Evolutionary conservation across 2,113 vertebrate genomes (phyloP).

Genomic region (Physeter macrocephalus): DNA sequence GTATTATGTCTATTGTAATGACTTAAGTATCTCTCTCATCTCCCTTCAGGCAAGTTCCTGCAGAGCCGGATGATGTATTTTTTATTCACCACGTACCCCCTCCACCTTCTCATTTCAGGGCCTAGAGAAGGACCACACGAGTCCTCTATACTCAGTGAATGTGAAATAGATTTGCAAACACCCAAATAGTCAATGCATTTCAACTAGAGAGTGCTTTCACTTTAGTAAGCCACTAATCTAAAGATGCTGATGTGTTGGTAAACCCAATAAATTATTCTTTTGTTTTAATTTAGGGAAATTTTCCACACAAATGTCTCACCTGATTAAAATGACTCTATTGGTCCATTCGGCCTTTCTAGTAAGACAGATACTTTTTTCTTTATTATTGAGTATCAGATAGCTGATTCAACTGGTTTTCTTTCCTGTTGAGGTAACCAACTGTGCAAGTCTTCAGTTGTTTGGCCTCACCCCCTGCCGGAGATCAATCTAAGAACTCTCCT

Average conservation of each 20-base stretch:
- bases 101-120: background rate
- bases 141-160: background rate
- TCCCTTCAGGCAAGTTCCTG: background rate
- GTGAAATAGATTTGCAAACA: conserved; percentile 6
- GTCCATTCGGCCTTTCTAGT: background rate
- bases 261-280: background rate
- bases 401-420: background rate
- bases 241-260: background rate
- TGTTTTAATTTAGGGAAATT: conserved; percentile 17
- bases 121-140: background rate
- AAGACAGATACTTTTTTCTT: background rate
- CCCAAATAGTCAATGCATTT: background rate
- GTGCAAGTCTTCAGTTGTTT: background rate
- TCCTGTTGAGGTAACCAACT: background rate
- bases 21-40: background rate
- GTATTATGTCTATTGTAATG: background rate
- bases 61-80: background rate
- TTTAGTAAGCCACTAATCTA: background rate
- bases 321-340: conserved; percentile 16
- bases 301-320: background rate
- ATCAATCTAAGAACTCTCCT: background rate
- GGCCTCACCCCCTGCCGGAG: background rate
- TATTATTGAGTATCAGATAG: background rate
- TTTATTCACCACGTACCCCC: background rate
- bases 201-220: background rate